phyloP scores from a whole-genome alignment of 2,113 vertebrate species.

The Leucosticte australis region DNA sequence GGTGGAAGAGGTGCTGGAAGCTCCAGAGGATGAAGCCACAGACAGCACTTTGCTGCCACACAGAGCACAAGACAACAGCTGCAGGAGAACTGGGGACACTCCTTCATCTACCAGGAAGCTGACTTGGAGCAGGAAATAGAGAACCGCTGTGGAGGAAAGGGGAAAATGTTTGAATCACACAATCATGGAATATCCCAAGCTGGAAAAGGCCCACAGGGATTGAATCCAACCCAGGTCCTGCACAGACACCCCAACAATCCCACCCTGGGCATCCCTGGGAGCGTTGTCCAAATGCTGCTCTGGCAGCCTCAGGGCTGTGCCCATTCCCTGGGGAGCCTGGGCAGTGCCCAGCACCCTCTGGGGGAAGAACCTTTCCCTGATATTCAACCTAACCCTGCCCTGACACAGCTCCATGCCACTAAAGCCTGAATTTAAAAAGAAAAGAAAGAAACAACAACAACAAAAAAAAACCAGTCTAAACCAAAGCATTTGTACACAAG shows the following conservation, averaged over 20 bases:
- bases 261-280: rapidly evolving
- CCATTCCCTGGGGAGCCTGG: neutral
- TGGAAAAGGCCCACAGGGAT: neutral
- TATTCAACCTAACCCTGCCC: neutral
- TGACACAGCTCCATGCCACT: neutral
- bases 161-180: neutral
- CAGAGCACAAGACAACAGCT: slow-evolving; percentile 94
- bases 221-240: neutral
- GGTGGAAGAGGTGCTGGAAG: slow-evolving; percentile 74
- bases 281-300: rapidly evolving
- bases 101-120: slow-evolving; percentile 98
- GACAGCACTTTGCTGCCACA: slow-evolving; percentile 96
- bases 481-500: neutral
- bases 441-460: rapidly evolving
- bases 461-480: neutral
- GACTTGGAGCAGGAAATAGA: slow-evolving; percentile 97
- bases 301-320: rapidly evolving
- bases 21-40: slow-evolving; percentile 74
- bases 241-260: neutral
- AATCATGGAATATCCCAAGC: neutral
- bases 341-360: neutral
- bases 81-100: slow-evolving; percentile 92
- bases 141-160: slow-evolving; percentile 80
- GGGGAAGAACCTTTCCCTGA: neutral
- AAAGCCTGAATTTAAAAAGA: neutral